Evolutionary conservation across 2,888 invertebrate species (phyloP), one percentile per base, ranked within the genome.

Genomic region (Hyposoter dolosus): DNA sequence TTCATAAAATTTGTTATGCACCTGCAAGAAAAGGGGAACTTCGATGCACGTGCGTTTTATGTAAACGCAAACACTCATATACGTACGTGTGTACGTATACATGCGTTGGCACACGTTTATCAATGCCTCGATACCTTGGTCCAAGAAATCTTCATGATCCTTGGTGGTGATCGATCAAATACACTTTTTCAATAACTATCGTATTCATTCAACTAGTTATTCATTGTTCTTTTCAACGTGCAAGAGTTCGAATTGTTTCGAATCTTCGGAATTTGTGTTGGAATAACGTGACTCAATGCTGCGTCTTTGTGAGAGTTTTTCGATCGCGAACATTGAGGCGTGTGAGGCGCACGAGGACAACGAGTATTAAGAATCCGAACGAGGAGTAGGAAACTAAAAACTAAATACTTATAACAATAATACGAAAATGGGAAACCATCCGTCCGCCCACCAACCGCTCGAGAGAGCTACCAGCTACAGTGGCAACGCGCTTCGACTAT

Each of bases 371-470:
- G 43, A 10, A 17, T 15, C 12, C 19, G 40, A 23, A 43, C 60
- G 28, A 63, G 17, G 5, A 43, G 60, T 68, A 56, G 50, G 19
- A 28, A 50, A 50, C 23, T 76, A 53, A 84, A 65, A 82, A 84
- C 56, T 87, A 91, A 50, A 66, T 79, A 15, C 53, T 84, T 35
- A 17, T 40, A 75, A 60, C 53, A 50, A 69, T 47, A 72, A 78
- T 60, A 85, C 12, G 76, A 94, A 89, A 90, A 97, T 97, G 97
- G 97, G 97, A 92, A 97, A 97, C 94, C 97, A 97, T 94, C 97
- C 97, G 92, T 97, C 97, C 90, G 97, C 97, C 92, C 97, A 97
- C 94, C 97, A 97, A 94, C 97, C 97, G 90, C 95, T 97, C 94
- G 97, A 97, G 93, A 95, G 96, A 94, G 96, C 96, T 88, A 91